A percentile compares a stretch with the other conserved stretches of the same genome.
Conservation (phyloP, 1,140 invertebrate species). For the Drosophila jambulina region DNA sequence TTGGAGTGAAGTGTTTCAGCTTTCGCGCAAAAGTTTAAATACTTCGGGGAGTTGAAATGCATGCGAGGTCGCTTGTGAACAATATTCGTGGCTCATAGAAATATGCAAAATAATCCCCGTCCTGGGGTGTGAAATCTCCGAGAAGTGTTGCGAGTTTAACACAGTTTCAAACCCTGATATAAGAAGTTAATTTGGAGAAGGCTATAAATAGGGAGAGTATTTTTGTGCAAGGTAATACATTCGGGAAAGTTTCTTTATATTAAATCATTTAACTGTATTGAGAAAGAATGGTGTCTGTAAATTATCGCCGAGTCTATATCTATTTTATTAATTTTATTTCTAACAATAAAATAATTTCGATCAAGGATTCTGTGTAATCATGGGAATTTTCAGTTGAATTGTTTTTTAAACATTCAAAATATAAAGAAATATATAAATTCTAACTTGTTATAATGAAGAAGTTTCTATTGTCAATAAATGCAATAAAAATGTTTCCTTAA, state of each 20-base stretch:
- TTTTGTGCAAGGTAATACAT: not conserved
- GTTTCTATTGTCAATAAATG: too few species aligned
- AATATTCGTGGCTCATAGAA: conserved; percentile 18
- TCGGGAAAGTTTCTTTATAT: not conserved
- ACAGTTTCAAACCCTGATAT: not conserved
- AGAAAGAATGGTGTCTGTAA: too few species aligned
- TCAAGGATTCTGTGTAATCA: too few species aligned
- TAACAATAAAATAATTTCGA: too few species aligned
- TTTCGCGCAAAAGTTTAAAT: conserved; percentile 57
- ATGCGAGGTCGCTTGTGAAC: conserved; percentile 16
- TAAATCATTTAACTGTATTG: too few species aligned
- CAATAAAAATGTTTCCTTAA: too few species aligned
- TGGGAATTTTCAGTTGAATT: too few species aligned
- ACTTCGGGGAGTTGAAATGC: conserved; percentile 42
- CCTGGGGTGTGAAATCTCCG: not conserved
- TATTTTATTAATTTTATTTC: too few species aligned
- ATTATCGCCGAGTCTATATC: too few species aligned
- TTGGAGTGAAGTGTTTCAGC: conserved; percentile 71
- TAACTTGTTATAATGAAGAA: too few species aligned
- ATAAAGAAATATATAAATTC: too few species aligned
- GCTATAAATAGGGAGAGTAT: not conserved
- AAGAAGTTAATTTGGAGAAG: not conserved
- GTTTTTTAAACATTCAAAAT: too few species aligned
- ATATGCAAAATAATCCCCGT: conserved; percentile 6
- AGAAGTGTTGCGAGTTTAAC: not conserved